These are phyloP conservation scores for Halichoeres trimaculatus DNA, from an alignment of 2,113 vertebrate species.

Conservation along the genomic window DNA sequence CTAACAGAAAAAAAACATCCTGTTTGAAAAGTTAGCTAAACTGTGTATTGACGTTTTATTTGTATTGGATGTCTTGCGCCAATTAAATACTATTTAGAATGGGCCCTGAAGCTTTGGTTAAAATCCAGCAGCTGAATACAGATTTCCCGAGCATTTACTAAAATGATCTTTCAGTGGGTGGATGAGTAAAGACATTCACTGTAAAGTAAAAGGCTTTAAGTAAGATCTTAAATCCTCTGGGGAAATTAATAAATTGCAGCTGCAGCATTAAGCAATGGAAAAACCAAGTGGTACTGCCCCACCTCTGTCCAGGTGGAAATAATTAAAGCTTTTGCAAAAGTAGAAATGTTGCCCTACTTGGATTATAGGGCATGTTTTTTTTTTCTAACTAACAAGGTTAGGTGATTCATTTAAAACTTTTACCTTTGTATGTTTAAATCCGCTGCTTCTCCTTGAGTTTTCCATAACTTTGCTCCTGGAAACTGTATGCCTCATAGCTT, in stretches of 20 bases:
- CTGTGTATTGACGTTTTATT: no score
- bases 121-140: conserved; percentile 21
- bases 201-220: not conserved
- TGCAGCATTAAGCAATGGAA: conserved; percentile 65
- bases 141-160: not conserved
- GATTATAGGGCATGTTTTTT: conserved; percentile 42
- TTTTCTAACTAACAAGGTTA: conserved; percentile 28
- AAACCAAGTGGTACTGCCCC: conserved; percentile 40
- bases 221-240: not conserved
- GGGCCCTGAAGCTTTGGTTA: not conserved
- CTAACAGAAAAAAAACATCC: no score
- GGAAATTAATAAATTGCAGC: conserved; percentile 55
- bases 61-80: not conserved
- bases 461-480: not conserved
- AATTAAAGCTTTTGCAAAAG: conserved; percentile 51
- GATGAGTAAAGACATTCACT: not conserved
- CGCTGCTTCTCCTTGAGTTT: conserved; percentile 13
- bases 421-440: not conserved
- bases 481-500: not conserved
- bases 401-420: conserved; percentile 24
- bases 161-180: not conserved
- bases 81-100: not conserved
- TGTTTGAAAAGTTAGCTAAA: no score
- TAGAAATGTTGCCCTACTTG: conserved; percentile 29
- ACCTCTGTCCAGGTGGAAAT: conserved; percentile 62